A percentile compares a stretch with the other conserved stretches of the same genome.
Evolutionary conservation across 2,113 vertebrate genomes (phyloP).

Genomic region (Malurus melanocephalus): DNA sequence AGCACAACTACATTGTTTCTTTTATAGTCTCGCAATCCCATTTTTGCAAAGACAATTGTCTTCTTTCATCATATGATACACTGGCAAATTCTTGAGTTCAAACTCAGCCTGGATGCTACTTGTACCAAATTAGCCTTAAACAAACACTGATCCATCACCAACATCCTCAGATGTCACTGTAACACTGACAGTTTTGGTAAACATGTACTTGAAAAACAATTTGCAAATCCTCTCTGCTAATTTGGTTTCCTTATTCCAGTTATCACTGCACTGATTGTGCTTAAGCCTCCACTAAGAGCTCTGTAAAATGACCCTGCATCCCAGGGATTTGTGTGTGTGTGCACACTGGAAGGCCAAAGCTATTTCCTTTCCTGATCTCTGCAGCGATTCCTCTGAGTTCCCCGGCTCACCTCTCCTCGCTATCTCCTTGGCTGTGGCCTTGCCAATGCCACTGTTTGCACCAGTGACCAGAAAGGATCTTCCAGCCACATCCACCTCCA

Average conservation of each 20-base stretch:
- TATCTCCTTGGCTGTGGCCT: slow-evolving; percentile 75
- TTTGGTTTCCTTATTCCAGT: background rate
- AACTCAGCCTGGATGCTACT: background rate
- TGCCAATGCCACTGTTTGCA: slow-evolving; percentile 82
- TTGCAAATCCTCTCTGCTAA: background rate
- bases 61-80: background rate
- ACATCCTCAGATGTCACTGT: background rate
- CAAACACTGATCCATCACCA: background rate
- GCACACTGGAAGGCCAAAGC: background rate
- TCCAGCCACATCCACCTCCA: slow-evolving; percentile 76
- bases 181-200: background rate
- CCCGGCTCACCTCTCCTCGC: slow-evolving; percentile 71
- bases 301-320: background rate
- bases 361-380: rapidly evolving
- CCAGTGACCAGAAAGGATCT: slow-evolving; percentile 78
- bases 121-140: background rate
- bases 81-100: background rate
- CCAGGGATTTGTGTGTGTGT: rapidly evolving
- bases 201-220: background rate
- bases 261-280: background rate
- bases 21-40: background rate
- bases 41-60: background rate
- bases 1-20: background rate
- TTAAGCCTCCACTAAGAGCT: background rate
- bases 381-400: rapidly evolving